Percentiles rank a stretch among this genome's conserved stretches.
Evolutionary conservation across 2,113 vertebrate genomes (phyloP).

Genomic region (Falco punctatus): DNA sequence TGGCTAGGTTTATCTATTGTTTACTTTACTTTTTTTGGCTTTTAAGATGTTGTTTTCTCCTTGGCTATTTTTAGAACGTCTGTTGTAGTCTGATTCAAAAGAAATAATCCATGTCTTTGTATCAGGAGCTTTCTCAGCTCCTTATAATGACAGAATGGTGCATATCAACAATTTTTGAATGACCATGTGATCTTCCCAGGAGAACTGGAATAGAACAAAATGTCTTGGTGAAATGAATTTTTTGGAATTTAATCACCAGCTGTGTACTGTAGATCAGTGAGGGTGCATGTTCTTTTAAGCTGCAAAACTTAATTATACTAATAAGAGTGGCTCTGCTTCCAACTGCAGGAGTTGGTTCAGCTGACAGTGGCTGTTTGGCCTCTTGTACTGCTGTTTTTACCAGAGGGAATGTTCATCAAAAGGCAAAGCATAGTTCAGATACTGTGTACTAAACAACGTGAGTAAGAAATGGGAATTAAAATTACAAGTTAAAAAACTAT

Average conservation of each 20-base stretch:
- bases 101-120: constrained; percentile 60
- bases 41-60: constrained; percentile 67
- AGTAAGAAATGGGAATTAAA: not conserved
- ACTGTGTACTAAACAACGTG: not conserved
- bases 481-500: not conserved
- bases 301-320: not conserved
- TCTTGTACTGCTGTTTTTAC: not conserved
- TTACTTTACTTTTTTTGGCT: constrained; percentile 61
- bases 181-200: constrained; percentile 72
- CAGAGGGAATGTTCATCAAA: not conserved
- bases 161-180: constrained; percentile 70
- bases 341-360: not conserved
- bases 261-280: constrained; percentile 16
- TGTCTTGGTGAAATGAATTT: constrained; percentile 63
- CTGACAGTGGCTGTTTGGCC: not conserved
- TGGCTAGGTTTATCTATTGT: constrained; percentile 56
- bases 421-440: not conserved
- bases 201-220: constrained; percentile 73
- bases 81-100: constrained; percentile 66
- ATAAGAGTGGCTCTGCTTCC: not conserved
- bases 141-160: constrained; percentile 66
- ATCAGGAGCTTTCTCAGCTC: constrained; percentile 67
- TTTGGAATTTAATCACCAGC: constrained; percentile 37
- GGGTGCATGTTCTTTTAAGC: not conserved
- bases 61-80: constrained; percentile 67